Conservation (phyloP, 2,888 invertebrate genomes). For the Drosophila fungiperda region DNA sequence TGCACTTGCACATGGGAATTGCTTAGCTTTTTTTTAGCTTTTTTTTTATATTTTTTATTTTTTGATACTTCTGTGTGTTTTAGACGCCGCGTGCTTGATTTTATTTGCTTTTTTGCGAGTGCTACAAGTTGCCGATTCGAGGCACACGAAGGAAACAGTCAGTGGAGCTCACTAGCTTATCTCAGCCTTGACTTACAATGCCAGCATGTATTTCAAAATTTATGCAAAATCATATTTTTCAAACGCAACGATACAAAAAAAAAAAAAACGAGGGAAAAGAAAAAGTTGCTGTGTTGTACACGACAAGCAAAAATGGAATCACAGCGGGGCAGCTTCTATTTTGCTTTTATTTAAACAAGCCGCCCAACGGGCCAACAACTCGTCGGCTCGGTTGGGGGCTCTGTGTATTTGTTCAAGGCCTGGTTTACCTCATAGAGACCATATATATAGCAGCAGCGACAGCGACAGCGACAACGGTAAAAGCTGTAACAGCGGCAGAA, state of each 20-base stretch:
- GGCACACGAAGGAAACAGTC: slow-evolving; percentile 26
- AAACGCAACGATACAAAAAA: slow-evolving; percentile 31
- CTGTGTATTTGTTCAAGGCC: slow-evolving; percentile 70
- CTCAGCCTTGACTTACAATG: slow-evolving; percentile 54
- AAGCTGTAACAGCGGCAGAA: slow-evolving; percentile 40
- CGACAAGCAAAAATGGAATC: slow-evolving; percentile 71
- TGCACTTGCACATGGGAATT: not conserved
- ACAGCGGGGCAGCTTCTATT: slow-evolving; percentile 69
- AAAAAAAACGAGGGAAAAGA: slow-evolving; percentile 3
- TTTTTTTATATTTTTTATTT: no score
- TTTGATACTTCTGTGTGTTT: slow-evolving; percentile 6
- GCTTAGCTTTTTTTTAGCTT: not conserved
- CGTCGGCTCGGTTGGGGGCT: slow-evolving; percentile 30
- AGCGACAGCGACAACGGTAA: slow-evolving; percentile 45
- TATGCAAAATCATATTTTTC: slow-evolving; percentile 78
- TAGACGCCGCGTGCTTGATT: slow-evolving; percentile 2
- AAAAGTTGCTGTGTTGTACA: slow-evolving; percentile 47
- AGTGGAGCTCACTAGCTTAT: slow-evolving; percentile 49
- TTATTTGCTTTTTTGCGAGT: slow-evolving; percentile 35
- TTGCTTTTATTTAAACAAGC: slow-evolving; percentile 56
- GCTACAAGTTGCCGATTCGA: slow-evolving; percentile 53
- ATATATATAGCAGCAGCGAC: slow-evolving; percentile 14
- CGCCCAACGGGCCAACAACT: slow-evolving; percentile 50
- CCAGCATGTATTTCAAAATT: slow-evolving; percentile 62
- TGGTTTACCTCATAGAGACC: slow-evolving; percentile 62